These are phyloP conservation scores for Amblyteles armatorius DNA, from an alignment of 2,888 invertebrate genomes.

Conservation along the genomic window DNA sequence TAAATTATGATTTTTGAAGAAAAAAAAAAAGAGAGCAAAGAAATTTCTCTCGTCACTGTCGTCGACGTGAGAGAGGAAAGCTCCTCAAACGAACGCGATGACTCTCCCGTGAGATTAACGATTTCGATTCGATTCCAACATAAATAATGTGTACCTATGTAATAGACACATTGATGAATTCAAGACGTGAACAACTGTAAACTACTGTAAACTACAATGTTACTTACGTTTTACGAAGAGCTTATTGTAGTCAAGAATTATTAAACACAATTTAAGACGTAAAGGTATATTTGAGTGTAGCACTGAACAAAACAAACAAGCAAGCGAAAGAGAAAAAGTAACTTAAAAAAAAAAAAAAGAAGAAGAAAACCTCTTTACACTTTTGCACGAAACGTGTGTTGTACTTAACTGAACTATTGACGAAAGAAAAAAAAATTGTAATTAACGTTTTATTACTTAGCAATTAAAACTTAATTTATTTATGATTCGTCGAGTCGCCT, in stretches of 20 bases:
- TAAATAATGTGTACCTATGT: conserved; percentile 78
- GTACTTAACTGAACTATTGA: conserved; percentile 82
- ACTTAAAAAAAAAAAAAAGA: conserved; percentile 68
- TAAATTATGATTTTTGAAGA: conserved; percentile 52
- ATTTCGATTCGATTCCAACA: conserved; percentile 78
- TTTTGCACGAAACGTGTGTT: conserved; percentile 85
- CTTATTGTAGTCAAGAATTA: conserved; percentile 84
- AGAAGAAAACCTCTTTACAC: conserved; percentile 82
- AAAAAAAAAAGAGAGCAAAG: conserved; percentile 30
- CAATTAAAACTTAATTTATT: conserved; percentile 84
- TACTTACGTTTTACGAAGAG: conserved; percentile 85
- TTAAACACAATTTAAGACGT: conserved; percentile 82
- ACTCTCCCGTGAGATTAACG: conserved; percentile 55
- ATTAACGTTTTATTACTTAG: conserved; percentile 84
- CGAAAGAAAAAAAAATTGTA: conserved; percentile 76
- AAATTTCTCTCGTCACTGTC: conserved; percentile 39
- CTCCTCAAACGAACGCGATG: conserved; percentile 43
- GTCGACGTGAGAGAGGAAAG: conserved; percentile 21
- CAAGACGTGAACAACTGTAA: conserved; percentile 82
- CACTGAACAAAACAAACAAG: conserved; percentile 75
- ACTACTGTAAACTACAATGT: conserved; percentile 85
- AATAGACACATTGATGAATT: conserved; percentile 79
- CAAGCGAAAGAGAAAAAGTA: conserved; percentile 61
- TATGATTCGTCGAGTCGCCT: conserved; percentile 80
- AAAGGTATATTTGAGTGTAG: conserved; percentile 83